phyloP scores from a whole-genome alignment of 2,113 vertebrate species.

The rabbit (Oryctolagus cuniculus) region DNA sequence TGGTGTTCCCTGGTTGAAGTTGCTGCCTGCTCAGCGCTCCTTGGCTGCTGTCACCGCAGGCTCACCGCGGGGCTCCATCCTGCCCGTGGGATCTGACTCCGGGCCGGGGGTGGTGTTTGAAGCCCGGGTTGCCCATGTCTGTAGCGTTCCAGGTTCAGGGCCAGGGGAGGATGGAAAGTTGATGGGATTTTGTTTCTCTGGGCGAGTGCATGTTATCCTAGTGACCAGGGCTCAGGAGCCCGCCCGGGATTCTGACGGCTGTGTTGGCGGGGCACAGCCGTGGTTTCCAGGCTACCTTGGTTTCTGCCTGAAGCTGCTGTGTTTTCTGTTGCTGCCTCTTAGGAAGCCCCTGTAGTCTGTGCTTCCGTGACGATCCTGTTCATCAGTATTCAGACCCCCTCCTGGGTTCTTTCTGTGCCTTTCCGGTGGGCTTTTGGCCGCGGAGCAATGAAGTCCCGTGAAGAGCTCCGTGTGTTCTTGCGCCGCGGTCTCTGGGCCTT shows the following conservation, averaged over 20 bases:
- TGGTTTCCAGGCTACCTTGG: neutral
- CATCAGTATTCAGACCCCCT: neutral
- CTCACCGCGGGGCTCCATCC: too few relatives aligned
- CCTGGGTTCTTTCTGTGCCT: neutral
- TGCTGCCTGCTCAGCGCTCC: neutral
- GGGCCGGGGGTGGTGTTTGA: too few relatives aligned
- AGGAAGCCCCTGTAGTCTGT: neutral
- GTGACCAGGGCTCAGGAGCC: neutral
- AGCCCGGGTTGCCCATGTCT: too few relatives aligned
- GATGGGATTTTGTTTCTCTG: neutral
- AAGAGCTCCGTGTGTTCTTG: conserved; percentile 11
- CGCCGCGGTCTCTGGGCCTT: neutral
- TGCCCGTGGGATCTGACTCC: too few relatives aligned
- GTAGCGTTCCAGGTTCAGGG: neutral
- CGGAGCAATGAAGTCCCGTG: neutral
- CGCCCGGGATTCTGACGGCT: neutral
- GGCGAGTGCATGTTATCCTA: neutral
- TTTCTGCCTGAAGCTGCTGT: neutral
- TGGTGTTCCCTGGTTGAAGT: neutral
- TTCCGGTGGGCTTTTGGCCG: neutral
- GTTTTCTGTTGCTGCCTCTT: neutral
- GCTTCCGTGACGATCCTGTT: neutral
- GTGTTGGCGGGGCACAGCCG: neutral
- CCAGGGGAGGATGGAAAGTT: neutral
- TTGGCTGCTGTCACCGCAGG: neutral